Percentiles rank a stretch among this genome's conserved stretches.
Evolutionary conservation across 2,797 vertebrate species (phyloP).

Genomic region (Cryptoprocta ferox): DNA sequence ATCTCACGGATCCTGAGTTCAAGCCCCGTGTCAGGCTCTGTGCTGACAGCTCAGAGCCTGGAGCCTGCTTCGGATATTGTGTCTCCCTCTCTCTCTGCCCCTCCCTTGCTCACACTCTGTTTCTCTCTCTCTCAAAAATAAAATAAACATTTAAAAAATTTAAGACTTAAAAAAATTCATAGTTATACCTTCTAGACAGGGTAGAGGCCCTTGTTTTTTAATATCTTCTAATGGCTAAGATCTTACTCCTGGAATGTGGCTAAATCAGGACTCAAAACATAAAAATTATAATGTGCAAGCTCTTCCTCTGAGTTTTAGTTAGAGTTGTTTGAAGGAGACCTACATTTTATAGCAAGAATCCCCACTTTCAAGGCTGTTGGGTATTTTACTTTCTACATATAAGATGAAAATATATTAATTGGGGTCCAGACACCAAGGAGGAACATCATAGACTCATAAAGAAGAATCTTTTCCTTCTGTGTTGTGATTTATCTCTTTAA

Average conservation of each 20-base stretch:
- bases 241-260: background rate
- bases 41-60: no score
- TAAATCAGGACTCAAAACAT: constrained; percentile 21
- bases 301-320: constrained; percentile 36
- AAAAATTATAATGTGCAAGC: background rate
- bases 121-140: no score
- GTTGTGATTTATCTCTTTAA: constrained; percentile 38
- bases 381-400: background rate
- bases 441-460: constrained; percentile 4
- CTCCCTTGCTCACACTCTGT: no score
- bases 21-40: no score
- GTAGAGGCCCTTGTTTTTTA: background rate
- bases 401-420: constrained; percentile 38
- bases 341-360: constrained; percentile 29
- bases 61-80: no score
- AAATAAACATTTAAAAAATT: no score
- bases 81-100: no score
- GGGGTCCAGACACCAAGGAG: background rate
- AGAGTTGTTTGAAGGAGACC: constrained; percentile 9
- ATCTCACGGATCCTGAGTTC: no score
- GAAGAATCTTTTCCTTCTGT: constrained; percentile 38
- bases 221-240: background rate
- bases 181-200: background rate
- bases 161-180: background rate
- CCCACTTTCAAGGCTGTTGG: background rate